Evolutionary conservation across 2,888 invertebrate genomes (phyloP), one percentile per base, ranked within the genome.

Genomic region (Dugesia japonica): DNA sequence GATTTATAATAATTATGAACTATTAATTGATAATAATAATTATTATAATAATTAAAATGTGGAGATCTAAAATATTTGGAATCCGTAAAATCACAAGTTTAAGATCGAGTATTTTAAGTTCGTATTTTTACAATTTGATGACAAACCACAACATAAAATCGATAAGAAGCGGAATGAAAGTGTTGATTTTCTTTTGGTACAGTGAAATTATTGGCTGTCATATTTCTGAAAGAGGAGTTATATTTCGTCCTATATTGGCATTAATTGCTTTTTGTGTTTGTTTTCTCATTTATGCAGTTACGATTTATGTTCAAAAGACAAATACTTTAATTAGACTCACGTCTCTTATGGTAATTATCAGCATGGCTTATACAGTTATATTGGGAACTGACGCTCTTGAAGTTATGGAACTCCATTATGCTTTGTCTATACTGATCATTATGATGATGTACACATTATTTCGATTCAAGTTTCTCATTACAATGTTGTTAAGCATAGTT

Each of bases 391-490:
- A 56, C n/a, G 17, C n/a, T 4, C 56, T n/a, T 4, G 56, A 56
- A 56, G n/a, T 56, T 9, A 56, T 56, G 23, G 56, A 56, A n/a
- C 4, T 56, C n/a, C 56, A 56, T n/a, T 56, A 56, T 56, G 4
- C 56, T 23, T 56, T 56, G 23, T 56, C 56, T 20, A 4, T 56
- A 4, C 56, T 56, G 20, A 56, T 56, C 4, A 56, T 56, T 9
- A 4, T 56, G n/a, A 56, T 56, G 56, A 56, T 56, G 56, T 56
- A 56, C 17, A 56, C 56, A n/a, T 56, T 56, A n/a, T 56, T 56
- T 23, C 56, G 56, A 56, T 56, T 56, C 7, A 56, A 56, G 56
- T 56, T 56, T 56, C 56, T 56, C n/a, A 56, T 56, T 56, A 56
- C 56, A 13, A 56, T 56, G 4, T 7, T 56, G 9, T 7, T 56